Percentiles rank a stretch among this genome's conserved stretches.
phyloP scores from a whole-genome alignment of 1,140 invertebrate species.

The Mercenaria mercenaria region DNA sequence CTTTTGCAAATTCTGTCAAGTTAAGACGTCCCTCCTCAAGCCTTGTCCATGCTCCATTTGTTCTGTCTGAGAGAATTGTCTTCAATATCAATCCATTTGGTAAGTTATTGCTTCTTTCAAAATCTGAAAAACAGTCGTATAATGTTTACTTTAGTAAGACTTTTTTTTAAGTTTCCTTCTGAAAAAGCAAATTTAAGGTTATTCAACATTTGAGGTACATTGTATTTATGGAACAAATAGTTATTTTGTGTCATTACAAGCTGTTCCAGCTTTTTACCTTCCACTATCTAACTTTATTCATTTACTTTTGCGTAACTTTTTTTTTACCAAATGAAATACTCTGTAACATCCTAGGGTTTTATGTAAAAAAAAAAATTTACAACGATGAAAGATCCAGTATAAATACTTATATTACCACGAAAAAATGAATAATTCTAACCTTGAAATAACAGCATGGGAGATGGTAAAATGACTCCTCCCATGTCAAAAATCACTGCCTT shows the following conservation, averaged over 20 bases:
- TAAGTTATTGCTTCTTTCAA: conserved; percentile 76
- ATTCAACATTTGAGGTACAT: not conserved
- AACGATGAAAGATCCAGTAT: no score
- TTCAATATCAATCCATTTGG: conserved; percentile 75
- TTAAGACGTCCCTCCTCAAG: conserved; percentile 83
- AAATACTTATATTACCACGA: no score
- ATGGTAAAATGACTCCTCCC: conserved; percentile 85
- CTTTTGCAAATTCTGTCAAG: conserved; percentile 78
- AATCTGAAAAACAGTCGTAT: conserved; percentile 76
- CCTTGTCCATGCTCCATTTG: conserved; percentile 79
- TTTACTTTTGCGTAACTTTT: no score
- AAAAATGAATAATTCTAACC: conserved; percentile 73
- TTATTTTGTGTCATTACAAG: no score
- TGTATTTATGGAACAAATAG: no score
- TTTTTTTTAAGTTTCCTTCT: not conserved
- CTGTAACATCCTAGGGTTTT: no score
- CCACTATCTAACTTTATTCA: no score
- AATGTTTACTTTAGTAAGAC: no score
- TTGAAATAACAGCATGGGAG: conserved; percentile 80
- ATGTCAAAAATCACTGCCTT: conserved; percentile 86
- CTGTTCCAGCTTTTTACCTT: no score
- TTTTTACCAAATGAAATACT: no score
- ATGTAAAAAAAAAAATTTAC: no score
- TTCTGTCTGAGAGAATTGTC: conserved; percentile 76
- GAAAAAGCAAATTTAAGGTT: not conserved